These are phyloP conservation scores for Albula glossodonta DNA, from an alignment of 2,113 vertebrate genomes.

Conservation along the genomic window DNA sequence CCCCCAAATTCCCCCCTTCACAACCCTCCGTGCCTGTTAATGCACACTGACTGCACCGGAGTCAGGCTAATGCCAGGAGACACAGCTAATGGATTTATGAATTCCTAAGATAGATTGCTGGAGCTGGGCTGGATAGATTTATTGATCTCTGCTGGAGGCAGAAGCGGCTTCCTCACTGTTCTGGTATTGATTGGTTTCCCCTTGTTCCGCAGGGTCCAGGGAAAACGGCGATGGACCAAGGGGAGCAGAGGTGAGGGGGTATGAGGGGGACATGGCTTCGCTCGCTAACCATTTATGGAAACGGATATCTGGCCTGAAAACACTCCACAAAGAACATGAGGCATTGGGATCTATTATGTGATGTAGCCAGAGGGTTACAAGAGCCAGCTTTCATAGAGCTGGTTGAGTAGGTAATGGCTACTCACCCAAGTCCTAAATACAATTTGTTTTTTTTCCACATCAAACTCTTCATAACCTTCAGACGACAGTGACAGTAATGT, in stretches of 20 bases:
- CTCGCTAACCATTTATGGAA: neutral
- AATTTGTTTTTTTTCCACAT: too few species aligned
- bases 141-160: constrained; percentile 45
- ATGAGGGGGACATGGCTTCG: neutral
- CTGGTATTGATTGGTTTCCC: constrained; percentile 37
- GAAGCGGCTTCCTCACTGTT: constrained; percentile 25
- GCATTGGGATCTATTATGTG: neutral
- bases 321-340: too few species aligned
- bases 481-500: too few species aligned
- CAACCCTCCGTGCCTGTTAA: neutral
- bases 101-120: constrained; percentile 30
- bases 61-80: constrained; percentile 25
- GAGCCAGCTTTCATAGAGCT: neutral
- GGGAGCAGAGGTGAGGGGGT: neutral
- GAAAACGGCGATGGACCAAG: neutral
- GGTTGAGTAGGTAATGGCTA: neutral
- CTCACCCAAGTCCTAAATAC: neutral
- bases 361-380: neutral
- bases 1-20: neutral
- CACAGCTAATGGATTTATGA: constrained; percentile 34
- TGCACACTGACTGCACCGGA: constrained; percentile 19
- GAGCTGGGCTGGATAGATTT: constrained; percentile 29
- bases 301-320: neutral
- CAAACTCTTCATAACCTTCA: too few species aligned
- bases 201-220: neutral